phyloP scores from a whole-genome alignment of 2,888 invertebrate genomes.

The Coleophora flavipennella region DNA sequence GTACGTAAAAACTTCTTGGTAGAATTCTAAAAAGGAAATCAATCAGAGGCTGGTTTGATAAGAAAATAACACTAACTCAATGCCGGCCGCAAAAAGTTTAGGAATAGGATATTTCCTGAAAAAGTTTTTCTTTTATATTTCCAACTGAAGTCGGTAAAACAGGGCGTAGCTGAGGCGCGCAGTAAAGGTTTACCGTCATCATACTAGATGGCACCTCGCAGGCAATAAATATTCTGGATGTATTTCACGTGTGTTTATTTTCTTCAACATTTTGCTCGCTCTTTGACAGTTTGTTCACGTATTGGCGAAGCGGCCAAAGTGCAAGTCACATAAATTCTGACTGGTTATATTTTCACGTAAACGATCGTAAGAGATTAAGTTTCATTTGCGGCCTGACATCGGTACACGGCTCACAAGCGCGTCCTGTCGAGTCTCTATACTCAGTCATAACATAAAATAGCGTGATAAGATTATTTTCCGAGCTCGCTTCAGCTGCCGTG shows the following conservation, averaged over 20 bases:
- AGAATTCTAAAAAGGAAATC: no score
- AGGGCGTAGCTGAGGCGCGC: not conserved
- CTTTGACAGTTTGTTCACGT: slow-evolving; percentile 11
- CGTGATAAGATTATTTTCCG: slow-evolving; percentile 20
- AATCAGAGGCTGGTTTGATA: no score
- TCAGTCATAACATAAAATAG: slow-evolving; percentile 14
- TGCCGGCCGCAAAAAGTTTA: not conserved
- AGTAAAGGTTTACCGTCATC: not conserved
- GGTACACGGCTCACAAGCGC: not conserved
- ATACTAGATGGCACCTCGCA: slow-evolving; percentile 2
- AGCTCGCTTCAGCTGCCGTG: slow-evolving; percentile 15
- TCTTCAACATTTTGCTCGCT: no score
- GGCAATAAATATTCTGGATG: slow-evolving; percentile 1
- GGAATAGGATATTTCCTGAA: slow-evolving; percentile 11
- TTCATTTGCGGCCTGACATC: slow-evolving; percentile 19
- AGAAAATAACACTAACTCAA: no score
- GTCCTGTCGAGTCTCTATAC: no score
- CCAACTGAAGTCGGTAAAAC: slow-evolving; percentile 3
- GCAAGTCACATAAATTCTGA: slow-evolving; percentile 32
- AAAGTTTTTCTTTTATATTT: slow-evolving; percentile 13
- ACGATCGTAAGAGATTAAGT: slow-evolving; percentile 21
- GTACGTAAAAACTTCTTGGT: no score
- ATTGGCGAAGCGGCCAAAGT: slow-evolving; percentile 39
- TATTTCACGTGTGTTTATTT: not conserved
- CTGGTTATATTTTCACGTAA: slow-evolving; percentile 17